phyloP scores from a whole-genome alignment of 2,888 invertebrate species.

The Griposia aprilina region DNA sequence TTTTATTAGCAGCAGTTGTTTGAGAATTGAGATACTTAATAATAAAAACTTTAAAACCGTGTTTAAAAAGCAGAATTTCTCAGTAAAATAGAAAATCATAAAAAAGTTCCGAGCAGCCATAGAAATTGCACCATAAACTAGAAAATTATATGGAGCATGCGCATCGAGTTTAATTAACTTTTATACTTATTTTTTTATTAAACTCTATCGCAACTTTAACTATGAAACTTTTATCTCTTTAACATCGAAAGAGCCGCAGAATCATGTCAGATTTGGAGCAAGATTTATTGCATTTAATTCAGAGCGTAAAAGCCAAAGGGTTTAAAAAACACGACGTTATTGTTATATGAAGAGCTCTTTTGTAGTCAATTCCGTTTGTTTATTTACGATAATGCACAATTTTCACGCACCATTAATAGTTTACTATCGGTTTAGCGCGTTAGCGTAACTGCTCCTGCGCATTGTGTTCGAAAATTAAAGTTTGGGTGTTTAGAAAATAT shows the following conservation, averaged over 20 bases:
- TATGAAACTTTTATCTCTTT: conserved; percentile 48
- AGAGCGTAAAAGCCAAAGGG: conserved; percentile 75
- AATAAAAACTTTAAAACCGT: conserved; percentile 21
- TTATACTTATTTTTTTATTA: conserved; percentile 20
- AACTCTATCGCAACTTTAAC: conserved; percentile 32
- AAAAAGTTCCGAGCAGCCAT: conserved; percentile 25
- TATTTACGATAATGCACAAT: conserved; percentile 85
- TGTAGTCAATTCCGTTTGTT: conserved; percentile 75
- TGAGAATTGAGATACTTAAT: conserved; percentile 10
- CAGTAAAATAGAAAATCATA: conserved; percentile 17
- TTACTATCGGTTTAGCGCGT: conserved; percentile 74
- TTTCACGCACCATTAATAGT: conserved; percentile 83
- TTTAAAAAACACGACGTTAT: conserved; percentile 74
- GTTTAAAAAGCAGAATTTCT: conserved; percentile 20
- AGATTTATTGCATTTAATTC: conserved; percentile 79
- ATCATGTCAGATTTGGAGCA: conserved; percentile 69
- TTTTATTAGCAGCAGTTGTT: conserved; percentile 10
- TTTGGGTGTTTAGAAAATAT: conserved; percentile 20
- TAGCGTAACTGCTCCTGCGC: conserved; percentile 50
- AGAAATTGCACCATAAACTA: conserved; percentile 40
- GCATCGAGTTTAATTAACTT: conserved; percentile 14
- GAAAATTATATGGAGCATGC: conserved; percentile 42
- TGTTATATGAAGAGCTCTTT: conserved; percentile 74
- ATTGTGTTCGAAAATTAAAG: conserved; percentile 48
- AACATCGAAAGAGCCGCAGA: conserved; percentile 44